Base-by-base conservation (phyloP, 2,113 vertebrate genomes). In the Phaethornis superciliosus region DNA sequence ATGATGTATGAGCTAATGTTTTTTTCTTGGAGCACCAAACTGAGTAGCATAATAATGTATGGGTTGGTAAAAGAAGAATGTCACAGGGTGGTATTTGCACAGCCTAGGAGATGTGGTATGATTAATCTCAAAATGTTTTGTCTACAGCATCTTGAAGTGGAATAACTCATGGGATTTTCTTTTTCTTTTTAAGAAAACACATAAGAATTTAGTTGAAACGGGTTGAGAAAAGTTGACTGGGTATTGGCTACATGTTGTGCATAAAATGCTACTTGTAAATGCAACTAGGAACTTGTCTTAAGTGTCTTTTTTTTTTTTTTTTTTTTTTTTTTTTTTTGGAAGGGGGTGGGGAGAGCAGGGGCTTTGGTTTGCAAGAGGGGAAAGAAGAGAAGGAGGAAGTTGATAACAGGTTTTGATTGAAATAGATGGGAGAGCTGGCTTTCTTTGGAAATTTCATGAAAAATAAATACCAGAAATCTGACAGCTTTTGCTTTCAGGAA, bases 161-260 rank as follows among this genome's bases (percentile, higher is more conserved):
- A 42, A 33, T 67, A 78, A 79, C n/a, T 84, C 30, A 49, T 32
- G 9, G 42, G 64, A n/a, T 78, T 96, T 95, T 91, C 51, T 59
- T 92, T 80, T 79, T 76, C n/a, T 23, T 30, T 81, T 15, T 89
- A 62, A 90, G 55, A 86, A 86, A 84, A 81, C 20, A 90, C 77
- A 33, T 59, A 49, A 81, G 35, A 51, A 67, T 78, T 83, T 65
- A 55, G 55, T 62, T 89, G 64, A 78, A 94, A 91, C 27, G 89
- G 49, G 15, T 81, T 51, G 67, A 68, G 52, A 44, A 44, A 79
- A 10, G 46, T 52, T 60, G 20, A 46, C 27, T 86, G 19, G 52
- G 42, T 92, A 84, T 15, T 60, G 52, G 9, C 56, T 80, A 21
- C 37, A 19, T 30, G 40, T 78, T 68, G 16, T 62, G 26, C 21